Evolutionary conservation across 1,140 invertebrate species (phyloP).

Genomic region (Trypoxylus dichotomus): DNA sequence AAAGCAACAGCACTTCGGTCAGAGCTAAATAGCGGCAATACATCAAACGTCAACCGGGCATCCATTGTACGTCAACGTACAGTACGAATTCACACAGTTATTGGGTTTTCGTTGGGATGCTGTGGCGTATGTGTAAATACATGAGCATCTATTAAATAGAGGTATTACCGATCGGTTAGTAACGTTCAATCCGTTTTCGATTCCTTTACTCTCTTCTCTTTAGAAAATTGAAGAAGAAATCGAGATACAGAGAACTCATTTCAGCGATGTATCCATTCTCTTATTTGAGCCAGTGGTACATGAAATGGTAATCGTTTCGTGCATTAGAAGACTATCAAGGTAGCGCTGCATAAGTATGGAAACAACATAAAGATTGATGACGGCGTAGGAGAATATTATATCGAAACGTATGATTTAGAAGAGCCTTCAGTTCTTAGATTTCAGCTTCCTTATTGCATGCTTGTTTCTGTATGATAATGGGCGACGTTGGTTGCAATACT

Average conservation of each 20-base stretch:
- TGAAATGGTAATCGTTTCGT: background rate
- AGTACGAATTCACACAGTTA: background rate
- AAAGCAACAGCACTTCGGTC: conserved; percentile 5
- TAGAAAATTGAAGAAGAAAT: background rate
- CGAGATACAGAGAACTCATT: background rate
- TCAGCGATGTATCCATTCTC: background rate
- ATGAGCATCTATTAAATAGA: background rate
- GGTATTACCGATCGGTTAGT: background rate
- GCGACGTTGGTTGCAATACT: no score
- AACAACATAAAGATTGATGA: background rate
- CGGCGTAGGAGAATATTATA: background rate
- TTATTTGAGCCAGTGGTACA: background rate
- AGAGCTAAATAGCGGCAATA: background rate
- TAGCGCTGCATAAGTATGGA: background rate
- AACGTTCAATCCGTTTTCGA: background rate
- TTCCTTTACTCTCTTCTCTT: background rate
- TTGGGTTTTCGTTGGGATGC: background rate
- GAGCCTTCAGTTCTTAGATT: background rate
- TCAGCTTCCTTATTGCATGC: background rate
- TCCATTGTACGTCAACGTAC: conserved; percentile 14
- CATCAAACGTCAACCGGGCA: background rate
- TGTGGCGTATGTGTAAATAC: background rate
- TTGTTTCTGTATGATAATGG: background rate
- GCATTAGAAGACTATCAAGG: background rate
- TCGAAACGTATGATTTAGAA: background rate